These are phyloP conservation scores for Poecilia latipinna DNA, from an alignment of 2,113 vertebrate genomes.

Conservation along the genomic window DNA sequence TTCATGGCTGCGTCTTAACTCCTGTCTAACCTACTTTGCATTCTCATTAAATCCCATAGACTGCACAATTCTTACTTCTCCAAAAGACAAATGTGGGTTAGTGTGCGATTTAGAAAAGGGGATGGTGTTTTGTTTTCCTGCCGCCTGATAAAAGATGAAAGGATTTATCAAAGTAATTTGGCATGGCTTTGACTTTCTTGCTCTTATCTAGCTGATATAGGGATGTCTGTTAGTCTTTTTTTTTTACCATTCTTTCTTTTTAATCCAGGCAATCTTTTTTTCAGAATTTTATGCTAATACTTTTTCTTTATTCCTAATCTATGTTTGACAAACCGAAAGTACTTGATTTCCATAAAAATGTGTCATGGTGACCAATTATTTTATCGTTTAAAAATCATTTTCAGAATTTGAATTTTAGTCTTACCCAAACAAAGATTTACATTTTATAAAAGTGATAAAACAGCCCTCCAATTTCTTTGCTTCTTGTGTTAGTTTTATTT, in stretches of 20 bases:
- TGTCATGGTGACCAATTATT: too few species aligned
- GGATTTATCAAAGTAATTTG: neutral
- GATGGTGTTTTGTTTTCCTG: constrained; percentile 1
- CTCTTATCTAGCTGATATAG: neutral
- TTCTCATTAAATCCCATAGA: constrained; percentile 23
- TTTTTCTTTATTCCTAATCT: neutral
- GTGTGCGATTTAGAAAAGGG: constrained; percentile 11
- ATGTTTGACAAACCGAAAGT: too few species aligned
- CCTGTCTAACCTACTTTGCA: constrained; percentile 33
- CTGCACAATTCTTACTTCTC: constrained; percentile 9
- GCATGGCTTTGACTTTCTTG: neutral
- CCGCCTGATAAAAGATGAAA: constrained; percentile 12
- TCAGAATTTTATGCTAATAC: neutral
- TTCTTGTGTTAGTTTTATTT: neutral
- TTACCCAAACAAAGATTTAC: too few species aligned
- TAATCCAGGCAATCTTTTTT: neutral
- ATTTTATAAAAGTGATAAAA: neutral
- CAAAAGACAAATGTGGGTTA: constrained; percentile 20
- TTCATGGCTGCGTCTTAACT: constrained; percentile 28
- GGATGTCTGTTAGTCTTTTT: neutral
- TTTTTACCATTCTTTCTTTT: neutral
- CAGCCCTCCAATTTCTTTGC: neutral
- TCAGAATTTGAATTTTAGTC: too few species aligned
- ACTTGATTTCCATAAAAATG: too few species aligned
- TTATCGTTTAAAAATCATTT: too few species aligned